phyloP scores from a whole-genome alignment of 2,113 vertebrate species.

The Mormyrus lacerda region DNA sequence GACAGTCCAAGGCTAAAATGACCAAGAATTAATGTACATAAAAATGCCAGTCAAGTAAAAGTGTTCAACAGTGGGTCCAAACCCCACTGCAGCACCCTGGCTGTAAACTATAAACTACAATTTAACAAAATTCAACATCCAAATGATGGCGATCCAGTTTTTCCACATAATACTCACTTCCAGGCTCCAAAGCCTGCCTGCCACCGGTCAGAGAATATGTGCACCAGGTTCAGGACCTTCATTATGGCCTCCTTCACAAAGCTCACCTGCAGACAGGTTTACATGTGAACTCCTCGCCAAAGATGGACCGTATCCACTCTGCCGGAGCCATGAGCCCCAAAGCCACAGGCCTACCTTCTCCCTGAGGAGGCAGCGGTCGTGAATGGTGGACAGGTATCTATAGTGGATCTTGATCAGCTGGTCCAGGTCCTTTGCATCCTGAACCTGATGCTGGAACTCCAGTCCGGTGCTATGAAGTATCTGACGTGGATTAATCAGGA shows the following conservation, averaged over 20 bases:
- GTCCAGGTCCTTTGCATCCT: conserved; percentile 96
- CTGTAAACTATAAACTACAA: not conserved
- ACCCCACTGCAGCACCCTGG: not conserved
- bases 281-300: not conserved
- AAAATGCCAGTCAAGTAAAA: not conserved
- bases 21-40: not conserved
- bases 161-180: conserved; percentile 69
- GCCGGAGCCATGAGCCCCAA: not conserved
- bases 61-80: not conserved
- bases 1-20: not conserved
- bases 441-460: conserved; percentile 95
- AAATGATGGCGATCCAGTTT: not conserved
- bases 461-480: conserved; percentile 95
- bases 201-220: conserved; percentile 98
- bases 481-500: conserved; percentile 51
- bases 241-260: conserved; percentile 98
- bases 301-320: not conserved
- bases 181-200: conserved; percentile 85
- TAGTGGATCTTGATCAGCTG: conserved; percentile 98
- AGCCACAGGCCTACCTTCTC: conserved; percentile 73
- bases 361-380: conserved; percentile 87
- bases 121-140: not conserved
- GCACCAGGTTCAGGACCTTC: conserved; percentile 92
- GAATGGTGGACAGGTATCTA: conserved; percentile 90
- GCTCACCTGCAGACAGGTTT: conserved; percentile 70